Evolutionary conservation across 30 jellyfish, hydroid and myxozoan genomes (phyloP), one percentile per base, ranked within the genome.

Genomic region (Aurelia coerulea): DNA sequence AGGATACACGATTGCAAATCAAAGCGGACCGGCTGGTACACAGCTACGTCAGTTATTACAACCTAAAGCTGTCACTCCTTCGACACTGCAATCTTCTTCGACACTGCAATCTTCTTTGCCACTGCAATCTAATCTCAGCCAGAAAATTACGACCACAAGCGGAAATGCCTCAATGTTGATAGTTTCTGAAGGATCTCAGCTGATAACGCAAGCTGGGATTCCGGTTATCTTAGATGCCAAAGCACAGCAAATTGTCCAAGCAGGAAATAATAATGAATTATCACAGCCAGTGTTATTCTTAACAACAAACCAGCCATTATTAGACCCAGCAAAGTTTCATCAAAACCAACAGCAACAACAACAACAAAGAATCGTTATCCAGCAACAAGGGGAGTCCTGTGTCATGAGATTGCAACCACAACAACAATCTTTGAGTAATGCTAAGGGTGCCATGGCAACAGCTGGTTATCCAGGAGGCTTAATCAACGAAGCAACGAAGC

Each of bases 311-410:
- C 70, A 60, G 35, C 70, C 31, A 17, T 60, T 60, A 13, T 23
- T 60, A 1, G 35, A 60, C 35, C 31, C 37, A 54, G 12, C 41
- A 13, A 70, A 75, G 41, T 65, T 1, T 23, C 81, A 65, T 41
- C 74, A 76, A 53, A 78, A 62, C 62, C 73, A 31, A 12, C 89
- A 65, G 46, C 89, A 64, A 42, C 62, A 64, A 35, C 53, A 31
- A 13, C 80, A 70, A 19, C 80, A 70, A 70, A 14, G 64, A 14
- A 23, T 70, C 9, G 64, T 70, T 70, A 46, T 70, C 32, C 80
- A 70, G 17, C 32, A 46, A 11, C 53, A 35, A 10, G 80, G 80
- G 1, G 80, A 70, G 39, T 23, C 81, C 33, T 64, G 81, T 79
- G 42, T 79, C 32, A 4, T 64, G 14, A 31, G 80, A 7, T 62